Evolutionary conservation across 2,888 invertebrate genomes (phyloP), one percentile per base, ranked within the genome.

Genomic region (Apoda limacodes): DNA sequence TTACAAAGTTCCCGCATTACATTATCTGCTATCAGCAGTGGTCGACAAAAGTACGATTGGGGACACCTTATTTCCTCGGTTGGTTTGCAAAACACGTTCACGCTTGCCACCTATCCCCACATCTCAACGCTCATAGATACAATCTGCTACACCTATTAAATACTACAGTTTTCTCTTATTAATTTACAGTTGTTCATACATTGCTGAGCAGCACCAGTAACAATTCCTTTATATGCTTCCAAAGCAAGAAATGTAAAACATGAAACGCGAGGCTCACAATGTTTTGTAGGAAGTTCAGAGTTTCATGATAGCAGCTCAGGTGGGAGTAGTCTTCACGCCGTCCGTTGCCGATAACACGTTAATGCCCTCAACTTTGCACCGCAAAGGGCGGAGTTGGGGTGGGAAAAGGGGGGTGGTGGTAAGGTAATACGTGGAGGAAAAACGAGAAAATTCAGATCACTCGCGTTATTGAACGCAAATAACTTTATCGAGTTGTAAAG

Each of bases 341-440:
- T n/a, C 66, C 60, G 61, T 62, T 65, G 52, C 74, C 75, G 80
- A 80, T 80, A 78, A 78, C 78, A 80, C 76, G 78, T 69, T 80
- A 78, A 80, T 80, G 76, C 75, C 75, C 74, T 78, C 80, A 80
- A 80, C 78, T 78, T 80, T 78, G 75, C 80, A 78, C 80, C 76
- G 67, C 70, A 67, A 62, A 50, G 68, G 69, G 69, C 50, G 62
- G 55, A 39, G n/a, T n/a, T 36, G 43, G 44, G 45, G 46, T 50
- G 34, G 40, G 42, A 17, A 39, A 35, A 32, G 42, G 50, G 45
- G 45, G 37, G 40, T 25, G 44, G 40, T 46, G 40, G 45, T 47
- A 43, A 54, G 52, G 43, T 52, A 53, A 49, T 55, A 50, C 48
- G 59, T 55, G 57, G 62, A 66, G 66, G 66, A 74, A 76, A 78